Conservation (phyloP, 2,113 vertebrate genomes). For the Tragelaphus buxtoni region DNA sequence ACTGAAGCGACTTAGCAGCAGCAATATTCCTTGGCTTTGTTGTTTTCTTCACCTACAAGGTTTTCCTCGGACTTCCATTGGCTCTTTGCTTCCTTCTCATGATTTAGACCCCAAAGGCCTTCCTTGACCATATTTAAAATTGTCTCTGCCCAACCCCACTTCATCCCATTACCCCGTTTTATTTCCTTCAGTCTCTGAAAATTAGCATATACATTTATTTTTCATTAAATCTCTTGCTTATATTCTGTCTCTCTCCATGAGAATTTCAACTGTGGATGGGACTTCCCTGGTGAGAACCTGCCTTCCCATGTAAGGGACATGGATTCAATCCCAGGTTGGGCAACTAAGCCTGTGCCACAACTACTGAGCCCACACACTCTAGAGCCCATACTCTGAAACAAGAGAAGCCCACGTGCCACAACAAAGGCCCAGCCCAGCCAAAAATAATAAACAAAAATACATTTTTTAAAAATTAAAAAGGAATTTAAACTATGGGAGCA, state of each 20-base stretch:
- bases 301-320: background rate
- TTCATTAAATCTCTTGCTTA: background rate
- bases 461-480: background rate
- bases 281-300: background rate
- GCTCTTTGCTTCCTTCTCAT: background rate
- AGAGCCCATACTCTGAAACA: background rate
- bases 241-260: background rate
- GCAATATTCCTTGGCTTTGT: background rate
- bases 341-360: background rate
- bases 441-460: background rate
- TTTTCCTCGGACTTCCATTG: background rate
- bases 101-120: background rate
- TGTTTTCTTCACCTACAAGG: background rate
- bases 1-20: too few species aligned
- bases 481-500: background rate
- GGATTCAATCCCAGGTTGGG: background rate
- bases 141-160: background rate
- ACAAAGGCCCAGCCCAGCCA: background rate
- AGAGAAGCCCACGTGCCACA: background rate
- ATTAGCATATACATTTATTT: background rate
- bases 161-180: background rate
- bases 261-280: background rate
- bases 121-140: background rate
- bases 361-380: rapidly evolving
- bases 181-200: background rate